Base-by-base conservation (phyloP, 2,113 vertebrate genomes). In the Myotis lucifugus region DNA sequence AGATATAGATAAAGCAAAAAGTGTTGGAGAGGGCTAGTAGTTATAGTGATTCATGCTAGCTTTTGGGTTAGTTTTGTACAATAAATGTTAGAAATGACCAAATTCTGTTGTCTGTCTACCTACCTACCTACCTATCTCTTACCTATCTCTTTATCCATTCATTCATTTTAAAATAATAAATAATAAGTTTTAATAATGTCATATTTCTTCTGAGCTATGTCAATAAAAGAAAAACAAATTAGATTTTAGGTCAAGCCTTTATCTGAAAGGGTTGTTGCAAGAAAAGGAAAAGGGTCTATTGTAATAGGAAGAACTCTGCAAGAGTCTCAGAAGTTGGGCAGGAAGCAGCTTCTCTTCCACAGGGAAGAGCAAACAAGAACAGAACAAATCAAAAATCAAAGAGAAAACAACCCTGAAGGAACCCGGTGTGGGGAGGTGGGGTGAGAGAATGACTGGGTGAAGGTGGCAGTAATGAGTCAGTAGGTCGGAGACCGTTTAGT, bases 181-280 rank as follows among this genome's bases (percentile, higher is more conserved):
- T 70, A 59, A 61, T 4, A 78, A 29, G 21, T 88, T 32, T 66
- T 83, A 25, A 46, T 18, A 64, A 70, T 29, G 1, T 82, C 29
- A 13, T 48, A 21, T 94, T 78, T 83, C 67, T 67, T 96, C 61
- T 87, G 64, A 78, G 82, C 23, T 61, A n/a, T n/a, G 1, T 52
- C 42, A 85, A n/a, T 69, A 27, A n/a, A 52, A 70, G 66, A 19
- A n/a, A 70, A 83, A n/a, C 11, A n/a, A 92, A 52, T 37, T 8
- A 56, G 2, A 1, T 64, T 67, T 76, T 56, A 76, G 15, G 1
- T 42, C 27, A 54, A 82, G 19, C 18, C 0, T 72, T 84, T 25
- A 29, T 8, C 25, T 74, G 15, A 34, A 81, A 59, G 10, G 6
- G 64, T 8, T 7, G n/a, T 46, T 56, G 12, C 19, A 40, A 21